phyloP scores from a whole-genome alignment of 2,888 invertebrate genomes.

The Xestia xanthographa region DNA sequence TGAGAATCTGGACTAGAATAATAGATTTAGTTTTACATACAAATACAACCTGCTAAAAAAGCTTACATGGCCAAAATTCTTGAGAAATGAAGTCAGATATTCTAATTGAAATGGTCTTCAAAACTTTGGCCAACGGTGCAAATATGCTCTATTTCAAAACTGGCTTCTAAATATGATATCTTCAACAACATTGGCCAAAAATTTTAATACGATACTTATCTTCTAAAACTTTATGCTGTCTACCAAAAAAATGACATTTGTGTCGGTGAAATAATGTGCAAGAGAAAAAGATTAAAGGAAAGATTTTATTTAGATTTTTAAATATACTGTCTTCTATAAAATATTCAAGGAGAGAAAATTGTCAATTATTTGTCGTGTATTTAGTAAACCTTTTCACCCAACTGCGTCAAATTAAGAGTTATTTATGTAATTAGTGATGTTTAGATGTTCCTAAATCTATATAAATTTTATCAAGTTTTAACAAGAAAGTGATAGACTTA shows the following conservation, averaged over 20 bases:
- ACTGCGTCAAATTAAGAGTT: background rate
- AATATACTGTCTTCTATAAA: background rate
- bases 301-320: background rate
- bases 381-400: background rate
- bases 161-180: background rate
- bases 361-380: background rate
- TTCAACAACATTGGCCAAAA: background rate
- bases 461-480: background rate
- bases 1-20: constrained; percentile 30
- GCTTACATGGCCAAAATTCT: background rate
- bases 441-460: background rate
- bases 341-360: background rate
- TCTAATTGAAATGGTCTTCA: constrained; percentile 2
- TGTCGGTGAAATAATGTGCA: background rate
- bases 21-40: constrained; percentile 30
- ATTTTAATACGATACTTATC: background rate
- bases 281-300: background rate
- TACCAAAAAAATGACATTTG: background rate
- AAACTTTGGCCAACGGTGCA: background rate
- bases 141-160: background rate
- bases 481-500: constrained; percentile 16
- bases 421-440: background rate
- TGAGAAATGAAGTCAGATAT: background rate
- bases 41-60: constrained; percentile 15
- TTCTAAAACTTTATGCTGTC: background rate